Evolutionary conservation across 2,797 vertebrate species (phyloP), one percentile per base, ranked within the genome.

Genomic region (Lepus townsendii): DNA sequence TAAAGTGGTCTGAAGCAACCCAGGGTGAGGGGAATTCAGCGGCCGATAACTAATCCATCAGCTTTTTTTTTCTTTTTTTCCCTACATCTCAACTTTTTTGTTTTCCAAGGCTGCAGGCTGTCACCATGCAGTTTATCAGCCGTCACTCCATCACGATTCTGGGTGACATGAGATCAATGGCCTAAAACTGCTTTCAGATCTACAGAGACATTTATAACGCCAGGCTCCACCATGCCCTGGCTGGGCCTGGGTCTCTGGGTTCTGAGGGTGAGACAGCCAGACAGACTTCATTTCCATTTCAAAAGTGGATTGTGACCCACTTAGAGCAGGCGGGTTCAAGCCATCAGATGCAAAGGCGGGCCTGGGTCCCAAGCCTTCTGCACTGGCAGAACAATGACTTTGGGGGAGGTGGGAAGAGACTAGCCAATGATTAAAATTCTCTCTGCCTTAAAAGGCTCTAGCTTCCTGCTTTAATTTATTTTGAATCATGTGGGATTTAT

Each of bases 401-500:
- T 66, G 42, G 52, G 22, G 26, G 19, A 57, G 22, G 2, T 12
- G 30, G 26, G 14, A 22, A 30, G 22, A 57, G 72, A 87, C 32
- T 32, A 84, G 52, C 68, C 93, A 93, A n/a, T 82, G 88, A 91
- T 95, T 85, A 97, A 98, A 98, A 97, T 97, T 96, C 92, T 97
- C 90, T 97, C 96, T 95, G 92, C 92, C 96, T 95, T 95, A 97
- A 97, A 97, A 97, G 93, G 68, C 95, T 97, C 95, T 90, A 97
- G 78, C 65, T 96, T 97, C 90, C 78, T 54, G 90, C 95, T 97
- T 98, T 95, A 97, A 79, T 72, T 94, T 93, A 54, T 88, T 93
- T 90, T 85, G 52, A 91, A 96, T 96, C 89, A 93, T 95, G 93
- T 90, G 92, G 42, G 47, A 97, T 97, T 96, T 96, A 97, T 97